phyloP scores from a whole-genome alignment of 2,113 vertebrate genomes.

The Dendrocopos noguchii region DNA sequence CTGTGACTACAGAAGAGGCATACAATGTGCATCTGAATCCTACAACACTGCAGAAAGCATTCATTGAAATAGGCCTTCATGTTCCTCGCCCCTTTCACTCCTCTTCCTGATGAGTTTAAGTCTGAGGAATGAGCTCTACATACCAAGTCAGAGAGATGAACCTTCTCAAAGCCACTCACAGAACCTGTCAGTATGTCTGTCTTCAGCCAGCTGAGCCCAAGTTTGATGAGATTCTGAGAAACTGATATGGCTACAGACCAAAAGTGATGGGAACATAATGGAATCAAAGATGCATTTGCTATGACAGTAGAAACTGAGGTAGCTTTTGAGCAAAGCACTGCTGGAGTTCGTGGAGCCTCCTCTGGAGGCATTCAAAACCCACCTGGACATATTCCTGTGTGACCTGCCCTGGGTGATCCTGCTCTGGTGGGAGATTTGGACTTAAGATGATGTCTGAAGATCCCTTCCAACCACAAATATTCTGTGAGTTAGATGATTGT shows the following conservation, averaged over 20 bases:
- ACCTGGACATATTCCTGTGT: too few relatives aligned
- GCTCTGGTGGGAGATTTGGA: too few relatives aligned
- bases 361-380: too few relatives aligned
- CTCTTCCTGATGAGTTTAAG: neutral
- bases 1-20: fast-evolving
- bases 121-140: neutral
- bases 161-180: neutral
- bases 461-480: too few relatives aligned
- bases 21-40: neutral
- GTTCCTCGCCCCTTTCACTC: neutral
- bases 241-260: neutral
- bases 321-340: neutral
- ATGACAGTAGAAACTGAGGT: fast-evolving
- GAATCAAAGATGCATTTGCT: neutral
- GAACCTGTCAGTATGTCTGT: neutral
- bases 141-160: neutral
- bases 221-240: neutral
- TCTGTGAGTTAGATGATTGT: neutral
- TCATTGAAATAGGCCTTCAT: neutral
- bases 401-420: too few relatives aligned
- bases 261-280: neutral
- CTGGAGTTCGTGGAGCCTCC: neutral
- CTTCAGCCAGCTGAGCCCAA: neutral
- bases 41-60: neutral
- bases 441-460: too few relatives aligned